Evolutionary conservation across 1,140 invertebrate genomes (phyloP).

Genomic region (Anoplophora glabripennis): DNA sequence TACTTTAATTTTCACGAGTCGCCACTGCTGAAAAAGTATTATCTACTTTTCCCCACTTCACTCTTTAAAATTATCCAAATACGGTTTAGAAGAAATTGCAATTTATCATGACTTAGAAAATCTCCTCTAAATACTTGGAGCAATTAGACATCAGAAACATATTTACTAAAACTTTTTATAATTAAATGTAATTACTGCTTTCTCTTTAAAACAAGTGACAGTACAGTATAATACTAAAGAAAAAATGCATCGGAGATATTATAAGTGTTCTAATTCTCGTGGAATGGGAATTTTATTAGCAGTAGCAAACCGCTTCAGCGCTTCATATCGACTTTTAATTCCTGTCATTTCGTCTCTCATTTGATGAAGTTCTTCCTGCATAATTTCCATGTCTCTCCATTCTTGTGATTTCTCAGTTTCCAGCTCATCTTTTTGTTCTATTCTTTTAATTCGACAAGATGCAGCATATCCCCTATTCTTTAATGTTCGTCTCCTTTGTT

Average conservation of each 20-base stretch:
- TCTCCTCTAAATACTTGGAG: no score
- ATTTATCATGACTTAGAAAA: no score
- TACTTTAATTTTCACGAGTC: no score
- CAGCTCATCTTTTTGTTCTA: constrained; percentile 84
- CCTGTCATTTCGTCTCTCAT: constrained; percentile 75
- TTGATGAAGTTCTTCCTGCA: constrained; percentile 75
- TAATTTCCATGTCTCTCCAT: constrained; percentile 79
- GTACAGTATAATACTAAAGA: no score
- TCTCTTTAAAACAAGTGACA: no score
- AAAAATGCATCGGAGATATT: background rate
- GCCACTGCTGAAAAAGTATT: no score
- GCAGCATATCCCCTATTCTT: constrained; percentile 93
- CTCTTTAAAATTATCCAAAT: no score
- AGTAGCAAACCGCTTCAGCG: constrained; percentile 78
- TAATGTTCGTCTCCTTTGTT: constrained; percentile 81
- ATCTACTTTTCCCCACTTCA: no score
- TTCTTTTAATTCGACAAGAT: constrained; percentile 87
- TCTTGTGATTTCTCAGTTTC: constrained; percentile 86
- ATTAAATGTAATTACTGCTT: no score
- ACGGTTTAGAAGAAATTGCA: no score
- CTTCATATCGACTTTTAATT: constrained; percentile 76
- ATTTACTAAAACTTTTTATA: no score
- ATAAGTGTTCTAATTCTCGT: constrained; percentile 65
- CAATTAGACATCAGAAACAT: no score
- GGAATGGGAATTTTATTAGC: constrained; percentile 82